Evolutionary conservation across 2,888 invertebrate species (phyloP).

Genomic region (Pinctada fucata): DNA sequence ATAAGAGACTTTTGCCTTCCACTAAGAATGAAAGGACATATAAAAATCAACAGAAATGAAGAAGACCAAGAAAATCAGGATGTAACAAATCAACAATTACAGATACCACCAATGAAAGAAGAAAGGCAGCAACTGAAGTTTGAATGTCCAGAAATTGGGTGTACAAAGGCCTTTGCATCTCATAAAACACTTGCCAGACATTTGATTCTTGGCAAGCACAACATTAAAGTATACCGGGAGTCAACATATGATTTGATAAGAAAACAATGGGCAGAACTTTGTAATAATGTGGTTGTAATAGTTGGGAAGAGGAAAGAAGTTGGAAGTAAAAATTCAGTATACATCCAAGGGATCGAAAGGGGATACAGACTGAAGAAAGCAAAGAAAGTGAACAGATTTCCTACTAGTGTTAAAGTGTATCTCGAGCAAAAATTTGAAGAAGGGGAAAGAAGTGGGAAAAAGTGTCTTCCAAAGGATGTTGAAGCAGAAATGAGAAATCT

Average conservation of each 20-base stretch:
- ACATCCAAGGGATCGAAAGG: neutral
- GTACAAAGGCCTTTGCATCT: neutral
- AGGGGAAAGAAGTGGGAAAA: conserved; percentile 1
- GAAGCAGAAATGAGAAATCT: neutral
- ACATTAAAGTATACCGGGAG: neutral
- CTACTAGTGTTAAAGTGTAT: neutral
- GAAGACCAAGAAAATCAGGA: no score
- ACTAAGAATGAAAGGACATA: neutral
- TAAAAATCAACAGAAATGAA: neutral
- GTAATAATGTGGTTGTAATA: neutral
- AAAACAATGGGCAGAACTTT: neutral
- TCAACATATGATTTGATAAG: neutral
- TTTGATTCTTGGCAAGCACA: neutral
- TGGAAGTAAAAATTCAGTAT: neutral
- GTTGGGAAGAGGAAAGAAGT: neutral
- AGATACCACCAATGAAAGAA: neutral
- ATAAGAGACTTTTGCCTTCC: neutral
- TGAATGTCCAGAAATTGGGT: neutral
- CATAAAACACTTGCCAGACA: neutral
- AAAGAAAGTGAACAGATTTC: neutral
- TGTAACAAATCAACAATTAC: no score
- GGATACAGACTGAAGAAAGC: neutral
- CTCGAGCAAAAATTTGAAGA: neutral
- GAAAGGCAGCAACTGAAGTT: neutral
- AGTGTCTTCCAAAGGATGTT: conserved; percentile 1